Base-by-base conservation (phyloP, 1,140 invertebrate genomes). In the Drosophila pandora region DNA sequence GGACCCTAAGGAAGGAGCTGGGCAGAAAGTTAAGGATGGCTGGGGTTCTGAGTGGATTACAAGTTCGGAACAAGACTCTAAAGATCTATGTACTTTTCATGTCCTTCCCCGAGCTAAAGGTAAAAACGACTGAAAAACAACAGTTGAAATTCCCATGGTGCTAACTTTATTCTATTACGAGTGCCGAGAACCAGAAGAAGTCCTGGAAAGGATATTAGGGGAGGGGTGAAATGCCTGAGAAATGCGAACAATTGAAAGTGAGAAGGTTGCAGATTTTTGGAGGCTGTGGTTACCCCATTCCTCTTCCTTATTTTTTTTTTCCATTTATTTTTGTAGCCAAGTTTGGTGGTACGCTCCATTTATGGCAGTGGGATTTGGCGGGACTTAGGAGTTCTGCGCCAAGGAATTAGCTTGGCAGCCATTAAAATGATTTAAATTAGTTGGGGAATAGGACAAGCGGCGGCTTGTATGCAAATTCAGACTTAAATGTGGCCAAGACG, bases 151-250 rank as follows among this genome's bases (percentile, higher is more conserved):
- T 87, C 83, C 82, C 82, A 87, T 55, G 82, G 70, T 71, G 83
- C 62, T 76, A 87, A 87, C 83, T 87, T 87, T 87, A 87, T 87
- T 87, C 82, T 87, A 87, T 87, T 87, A 87, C 74, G 75, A 83
- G 48, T 84, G 73, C 53, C 75, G 50, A 60, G 34, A 68, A 65
- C 69, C 17, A 17, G 17, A 65, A 72, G 41, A 59, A 43, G 21
- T 0, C 1, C 10, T 43, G 34, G 60, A 34, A 21, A 23, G 30
- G 28, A 30, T 12, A 2, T 10, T 22, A 25, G 47, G 9, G 47
- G 21, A 10, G n/a, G 1, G n/a, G 8, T 9, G 39, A 23, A 41
- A 34, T 25, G n/a, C 10, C 8, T 32, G 30, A 54, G 30, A 21
- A 53, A 69, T 53, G 34, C 50, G 62, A 85, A 77, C 83, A 85